phyloP scores from a whole-genome alignment of 2,797 vertebrate genomes.

The Lateolabrax maculatus region DNA sequence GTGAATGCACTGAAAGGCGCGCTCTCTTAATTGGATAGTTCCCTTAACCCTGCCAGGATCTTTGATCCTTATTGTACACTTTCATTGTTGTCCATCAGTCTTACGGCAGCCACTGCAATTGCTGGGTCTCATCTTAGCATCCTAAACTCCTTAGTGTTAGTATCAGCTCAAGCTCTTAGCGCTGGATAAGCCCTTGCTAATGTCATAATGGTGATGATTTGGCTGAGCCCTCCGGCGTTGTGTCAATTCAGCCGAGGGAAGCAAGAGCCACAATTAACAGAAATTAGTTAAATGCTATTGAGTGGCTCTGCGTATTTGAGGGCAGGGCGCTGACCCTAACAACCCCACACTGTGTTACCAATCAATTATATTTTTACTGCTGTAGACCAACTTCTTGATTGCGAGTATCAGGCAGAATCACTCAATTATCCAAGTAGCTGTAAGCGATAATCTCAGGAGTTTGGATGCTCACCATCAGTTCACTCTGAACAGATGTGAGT shows the following conservation, averaged over 20 bases:
- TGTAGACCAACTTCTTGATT: slow-evolving; percentile 46
- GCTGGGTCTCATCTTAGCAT: slow-evolving; percentile 85
- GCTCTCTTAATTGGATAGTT: slow-evolving; percentile 83
- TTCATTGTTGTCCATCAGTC: slow-evolving; percentile 84
- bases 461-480: slow-evolving; percentile 34
- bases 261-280: slow-evolving; percentile 83
- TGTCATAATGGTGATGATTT: slow-evolving; percentile 87
- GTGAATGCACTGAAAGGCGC: slow-evolving; percentile 67
- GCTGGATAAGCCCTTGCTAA: slow-evolving; percentile 86
- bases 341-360: slow-evolving; percentile 56
- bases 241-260: slow-evolving; percentile 81
- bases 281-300: slow-evolving; percentile 82
- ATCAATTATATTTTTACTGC: slow-evolving; percentile 68
- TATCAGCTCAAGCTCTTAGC: slow-evolving; percentile 87
- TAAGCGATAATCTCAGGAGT: slow-evolving; percentile 38
- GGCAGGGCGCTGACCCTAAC: slow-evolving; percentile 68
- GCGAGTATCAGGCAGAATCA: slow-evolving; percentile 40
- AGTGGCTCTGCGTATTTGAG: slow-evolving; percentile 66
- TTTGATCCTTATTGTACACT: slow-evolving; percentile 85
- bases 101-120: slow-evolving; percentile 78
- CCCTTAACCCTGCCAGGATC: slow-evolving; percentile 79
- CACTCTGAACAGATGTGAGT: slow-evolving; percentile 22
- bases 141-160: slow-evolving; percentile 87
- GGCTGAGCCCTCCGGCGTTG: slow-evolving; percentile 82
- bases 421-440: slow-evolving; percentile 41